A percentile compares a stretch with the other conserved stretches of the same genome.
Conservation (phyloP, 2,113 vertebrate species). For the Antigone vipio region DNA sequence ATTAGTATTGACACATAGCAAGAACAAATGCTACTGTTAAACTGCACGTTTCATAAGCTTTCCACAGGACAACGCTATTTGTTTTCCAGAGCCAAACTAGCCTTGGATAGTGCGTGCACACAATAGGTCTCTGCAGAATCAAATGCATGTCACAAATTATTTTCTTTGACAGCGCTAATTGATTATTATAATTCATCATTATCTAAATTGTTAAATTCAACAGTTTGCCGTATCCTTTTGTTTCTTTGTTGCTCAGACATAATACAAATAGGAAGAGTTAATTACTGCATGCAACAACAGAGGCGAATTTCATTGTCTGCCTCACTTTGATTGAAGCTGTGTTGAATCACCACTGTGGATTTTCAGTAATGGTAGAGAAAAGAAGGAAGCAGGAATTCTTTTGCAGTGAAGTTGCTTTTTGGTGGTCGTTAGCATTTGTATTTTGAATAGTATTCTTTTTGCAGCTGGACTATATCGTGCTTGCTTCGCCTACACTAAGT, state of each 20-base stretch:
- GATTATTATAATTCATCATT: conserved; percentile 59
- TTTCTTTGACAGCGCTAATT: conserved; percentile 38
- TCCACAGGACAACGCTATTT: not conserved
- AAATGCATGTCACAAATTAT: conserved; percentile 14
- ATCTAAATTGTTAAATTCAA: conserved; percentile 54
- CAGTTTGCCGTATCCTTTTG: not conserved
- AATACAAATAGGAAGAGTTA: conserved; percentile 62
- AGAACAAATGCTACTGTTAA: conserved; percentile 39
- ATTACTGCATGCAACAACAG: conserved; percentile 48
- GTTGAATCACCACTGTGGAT: conserved; percentile 11
- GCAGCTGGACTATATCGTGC: not conserved
- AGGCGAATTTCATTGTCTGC: conserved; percentile 7
- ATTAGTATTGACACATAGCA: conserved; percentile 43
- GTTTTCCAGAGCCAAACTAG: conserved; percentile 5
- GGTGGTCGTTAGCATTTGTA: not conserved
- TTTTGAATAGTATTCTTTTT: not conserved
- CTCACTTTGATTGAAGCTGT: conserved; percentile 20
- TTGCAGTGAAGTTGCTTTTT: not conserved
- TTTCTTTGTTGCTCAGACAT: conserved; percentile 26
- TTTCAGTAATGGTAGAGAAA: not conserved
- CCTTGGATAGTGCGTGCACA: not conserved
- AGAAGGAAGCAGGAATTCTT: not conserved
- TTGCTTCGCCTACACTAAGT: not conserved
- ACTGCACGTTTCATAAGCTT: conserved; percentile 19
- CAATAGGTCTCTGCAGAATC: conserved; percentile 5